A percentile compares a stretch with the other conserved stretches of the same genome.
These are phyloP conservation scores for Tupaia chinensis DNA, from an alignment of 2,113 vertebrate species.

Conservation along the genomic window DNA sequence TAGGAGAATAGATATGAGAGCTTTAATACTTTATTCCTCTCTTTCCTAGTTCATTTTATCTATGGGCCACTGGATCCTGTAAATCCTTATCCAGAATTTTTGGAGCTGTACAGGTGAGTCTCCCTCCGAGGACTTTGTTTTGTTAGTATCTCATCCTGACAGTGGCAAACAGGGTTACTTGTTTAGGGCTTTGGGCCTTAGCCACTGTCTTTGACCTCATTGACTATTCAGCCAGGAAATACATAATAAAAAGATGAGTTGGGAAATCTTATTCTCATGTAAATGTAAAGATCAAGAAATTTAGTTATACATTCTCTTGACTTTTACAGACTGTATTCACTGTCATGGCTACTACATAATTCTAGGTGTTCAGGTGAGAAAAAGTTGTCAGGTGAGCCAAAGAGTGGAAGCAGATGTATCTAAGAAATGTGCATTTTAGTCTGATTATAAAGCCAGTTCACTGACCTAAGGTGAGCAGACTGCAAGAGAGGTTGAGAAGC, in stretches of 20 bases:
- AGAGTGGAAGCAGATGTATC: neutral
- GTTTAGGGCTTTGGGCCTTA: neutral
- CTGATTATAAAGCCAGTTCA: conserved; percentile 19
- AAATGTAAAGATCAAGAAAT: neutral
- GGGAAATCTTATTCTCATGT: neutral
- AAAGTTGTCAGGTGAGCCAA: neutral
- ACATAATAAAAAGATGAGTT: neutral
- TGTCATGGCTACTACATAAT: neutral
- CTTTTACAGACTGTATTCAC: conserved; percentile 25
- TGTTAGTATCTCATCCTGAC: neutral
- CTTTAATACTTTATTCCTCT: conserved; percentile 45
- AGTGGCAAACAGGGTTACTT: neutral
- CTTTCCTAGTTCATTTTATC: conserved; percentile 94
- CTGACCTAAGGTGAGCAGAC: neutral
- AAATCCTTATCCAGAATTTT: conserved; percentile 95
- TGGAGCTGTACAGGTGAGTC: conserved; percentile 95
- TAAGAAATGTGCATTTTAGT: conserved; percentile 12
- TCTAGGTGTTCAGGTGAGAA: conserved; percentile 9
- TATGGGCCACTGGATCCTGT: conserved; percentile 96
- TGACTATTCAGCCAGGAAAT: conserved; percentile 35
- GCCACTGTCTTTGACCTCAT: neutral
- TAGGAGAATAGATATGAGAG: neutral
- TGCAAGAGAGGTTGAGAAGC: neutral
- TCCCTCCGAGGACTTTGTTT: conserved; percentile 2
- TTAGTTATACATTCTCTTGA: neutral